Conservation (phyloP, 2,797 vertebrate species). For the Lacerta bilineata region DNA sequence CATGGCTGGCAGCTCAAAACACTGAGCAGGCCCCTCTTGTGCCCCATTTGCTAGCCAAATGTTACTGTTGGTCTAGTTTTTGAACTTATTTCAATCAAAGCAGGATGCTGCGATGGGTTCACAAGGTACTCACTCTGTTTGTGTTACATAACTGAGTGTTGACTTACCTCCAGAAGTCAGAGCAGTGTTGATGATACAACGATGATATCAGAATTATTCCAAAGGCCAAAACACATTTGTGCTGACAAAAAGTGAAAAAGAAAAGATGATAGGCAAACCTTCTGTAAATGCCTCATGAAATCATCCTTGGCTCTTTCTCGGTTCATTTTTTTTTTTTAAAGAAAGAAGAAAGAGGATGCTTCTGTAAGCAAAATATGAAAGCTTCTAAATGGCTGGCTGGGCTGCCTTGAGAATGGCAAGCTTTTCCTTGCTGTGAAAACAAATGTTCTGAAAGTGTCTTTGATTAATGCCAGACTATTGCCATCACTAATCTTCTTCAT, state of each 20-base stretch:
- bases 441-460: conserved; percentile 66
- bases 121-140: conserved; percentile 5
- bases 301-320: conserved; percentile 68
- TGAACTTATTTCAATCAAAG: neutral
- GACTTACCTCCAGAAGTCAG: conserved; percentile 62
- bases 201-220: conserved; percentile 59
- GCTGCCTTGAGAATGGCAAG: conserved; percentile 71
- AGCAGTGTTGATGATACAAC: conserved; percentile 60
- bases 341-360: conserved; percentile 28
- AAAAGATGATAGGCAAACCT: conserved; percentile 60
- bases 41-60: neutral
- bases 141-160: conserved; percentile 61
- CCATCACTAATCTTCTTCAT: conserved; percentile 63
- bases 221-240: conserved; percentile 66
- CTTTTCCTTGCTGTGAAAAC: conserved; percentile 58
- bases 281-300: conserved; percentile 68
- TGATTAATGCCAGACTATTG: conserved; percentile 75
- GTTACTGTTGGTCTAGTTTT: neutral
- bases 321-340: neutral
- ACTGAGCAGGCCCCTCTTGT: neutral
- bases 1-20: neutral
- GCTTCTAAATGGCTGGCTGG: conserved; percentile 72
- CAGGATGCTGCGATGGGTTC: neutral
- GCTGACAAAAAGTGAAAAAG: conserved; percentile 61
- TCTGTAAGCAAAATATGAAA: conserved; percentile 78